Evolutionary conservation across 2,888 invertebrate genomes (phyloP).

Genomic region (Nasonovia ribisnigri): DNA sequence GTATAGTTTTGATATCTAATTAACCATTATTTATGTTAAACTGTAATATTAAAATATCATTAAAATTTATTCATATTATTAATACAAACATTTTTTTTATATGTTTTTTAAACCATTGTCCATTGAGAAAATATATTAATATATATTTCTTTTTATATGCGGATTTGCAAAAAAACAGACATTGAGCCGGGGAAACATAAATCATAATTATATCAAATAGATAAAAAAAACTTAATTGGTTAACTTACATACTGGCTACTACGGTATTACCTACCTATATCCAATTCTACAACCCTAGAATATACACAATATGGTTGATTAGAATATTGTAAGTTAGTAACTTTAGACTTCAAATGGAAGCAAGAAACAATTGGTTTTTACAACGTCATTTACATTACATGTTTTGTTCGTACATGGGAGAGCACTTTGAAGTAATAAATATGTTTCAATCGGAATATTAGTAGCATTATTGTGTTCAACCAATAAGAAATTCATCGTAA

Average conservation of each 20-base stretch:
- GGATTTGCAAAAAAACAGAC: not conserved
- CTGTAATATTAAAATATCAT: not conserved
- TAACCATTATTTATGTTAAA: not conserved
- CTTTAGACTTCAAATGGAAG: not conserved
- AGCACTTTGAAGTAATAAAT: not conserved
- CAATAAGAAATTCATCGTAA: not conserved
- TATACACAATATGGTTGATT: not conserved
- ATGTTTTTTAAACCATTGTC: not conserved
- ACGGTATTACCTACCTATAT: not conserved
- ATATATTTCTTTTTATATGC: not conserved
- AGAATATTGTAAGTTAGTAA: not conserved
- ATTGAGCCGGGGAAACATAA: not conserved
- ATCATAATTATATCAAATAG: not conserved
- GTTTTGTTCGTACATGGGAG: not conserved
- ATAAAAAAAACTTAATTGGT: not conserved
- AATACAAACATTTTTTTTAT: not conserved
- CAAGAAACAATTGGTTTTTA: not conserved
- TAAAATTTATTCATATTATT: not conserved
- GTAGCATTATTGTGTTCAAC: not conserved
- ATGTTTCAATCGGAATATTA: not conserved
- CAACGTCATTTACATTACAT: not conserved
- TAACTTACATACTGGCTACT: not conserved
- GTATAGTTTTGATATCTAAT: not conserved
- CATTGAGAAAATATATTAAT: not conserved
- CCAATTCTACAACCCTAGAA: not conserved